A percentile compares a stretch with the other conserved stretches of the same genome.
Evolutionary conservation across 2,113 vertebrate genomes (phyloP).

Genomic region (Pao palembangensis): DNA sequence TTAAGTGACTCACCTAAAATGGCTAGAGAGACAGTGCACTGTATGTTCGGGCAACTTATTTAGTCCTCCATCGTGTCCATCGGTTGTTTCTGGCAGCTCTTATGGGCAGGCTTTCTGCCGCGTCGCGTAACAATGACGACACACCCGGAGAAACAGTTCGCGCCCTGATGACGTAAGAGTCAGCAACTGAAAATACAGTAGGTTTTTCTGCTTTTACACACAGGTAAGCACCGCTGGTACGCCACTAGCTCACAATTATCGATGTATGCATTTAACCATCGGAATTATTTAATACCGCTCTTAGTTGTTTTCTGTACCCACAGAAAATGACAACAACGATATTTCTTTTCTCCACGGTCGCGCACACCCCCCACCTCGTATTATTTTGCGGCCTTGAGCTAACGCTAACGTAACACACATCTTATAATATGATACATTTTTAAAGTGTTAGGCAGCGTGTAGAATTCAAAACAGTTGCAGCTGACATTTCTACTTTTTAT

Average conservation of each 20-base stretch:
- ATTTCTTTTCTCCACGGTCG: background rate
- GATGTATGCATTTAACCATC: background rate
- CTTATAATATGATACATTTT: too few relatives aligned
- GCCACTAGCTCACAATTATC: fast-evolving
- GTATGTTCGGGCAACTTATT: background rate
- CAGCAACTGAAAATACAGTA: constrained; percentile 23
- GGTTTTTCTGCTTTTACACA: constrained; percentile 15
- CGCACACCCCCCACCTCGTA: constrained; percentile 20
- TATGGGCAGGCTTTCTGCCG: background rate
- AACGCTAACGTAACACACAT: constrained; percentile 24
- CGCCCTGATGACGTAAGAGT: constrained; percentile 30
- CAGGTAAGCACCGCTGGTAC: constrained; percentile 31
- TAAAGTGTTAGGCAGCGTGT: too few relatives aligned
- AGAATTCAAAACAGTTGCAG: background rate
- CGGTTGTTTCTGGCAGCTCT: constrained; percentile 33
- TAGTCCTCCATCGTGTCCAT: constrained; percentile 20
- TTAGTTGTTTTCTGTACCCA: background rate
- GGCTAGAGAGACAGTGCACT: background rate
- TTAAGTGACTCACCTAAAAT: constrained; percentile 16
- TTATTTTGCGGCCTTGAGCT: constrained; percentile 57
- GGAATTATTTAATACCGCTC: fast-evolving
- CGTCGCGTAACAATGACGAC: constrained; percentile 27
- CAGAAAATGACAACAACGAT: background rate
- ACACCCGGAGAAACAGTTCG: background rate
- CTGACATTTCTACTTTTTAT: too few relatives aligned